phyloP scores from a whole-genome alignment of 1,140 invertebrate species.

The Hestina assimilis region DNA sequence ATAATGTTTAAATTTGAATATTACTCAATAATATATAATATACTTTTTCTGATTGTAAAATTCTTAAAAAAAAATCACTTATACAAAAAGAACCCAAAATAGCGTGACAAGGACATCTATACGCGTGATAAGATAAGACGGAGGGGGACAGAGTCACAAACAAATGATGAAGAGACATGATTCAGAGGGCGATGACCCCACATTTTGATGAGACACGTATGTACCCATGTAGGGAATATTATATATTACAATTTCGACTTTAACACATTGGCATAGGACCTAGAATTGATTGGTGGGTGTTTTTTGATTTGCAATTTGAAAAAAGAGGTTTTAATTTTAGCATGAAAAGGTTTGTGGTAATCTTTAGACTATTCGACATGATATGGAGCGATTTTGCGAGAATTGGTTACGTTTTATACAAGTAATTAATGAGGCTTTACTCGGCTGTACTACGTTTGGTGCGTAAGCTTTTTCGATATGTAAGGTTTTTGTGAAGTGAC shows the following conservation, averaged over 20 bases:
- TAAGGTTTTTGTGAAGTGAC: background rate
- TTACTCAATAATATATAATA: too few species aligned
- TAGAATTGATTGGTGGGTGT: background rate
- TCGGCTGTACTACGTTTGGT: too few species aligned
- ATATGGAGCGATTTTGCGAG: too few species aligned
- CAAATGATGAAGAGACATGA: slow-evolving; percentile 50
- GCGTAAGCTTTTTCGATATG: slow-evolving; percentile 2
- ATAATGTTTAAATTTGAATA: too few species aligned
- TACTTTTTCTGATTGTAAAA: too few species aligned
- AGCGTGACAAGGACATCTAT: slow-evolving; percentile 6
- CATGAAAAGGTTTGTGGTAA: slow-evolving; percentile 3
- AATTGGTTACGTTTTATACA: too few species aligned
- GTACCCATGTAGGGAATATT: slow-evolving; percentile 2
- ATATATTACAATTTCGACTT: slow-evolving; percentile 9
- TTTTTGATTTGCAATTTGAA: slow-evolving; percentile 28
- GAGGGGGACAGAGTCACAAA: slow-evolving; percentile 39
- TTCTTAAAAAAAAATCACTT: too few species aligned
- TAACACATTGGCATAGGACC: slow-evolving; percentile 1
- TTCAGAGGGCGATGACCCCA: slow-evolving; percentile 47
- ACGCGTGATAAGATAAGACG: slow-evolving; percentile 38
- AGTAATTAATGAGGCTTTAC: too few species aligned
- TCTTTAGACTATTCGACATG: too few species aligned
- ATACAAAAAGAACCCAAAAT: slow-evolving; percentile 15
- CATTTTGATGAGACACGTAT: slow-evolving; percentile 57
- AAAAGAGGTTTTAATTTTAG: slow-evolving; percentile 17